phyloP scores from a whole-genome alignment of 2,113 vertebrate species.

The Meleagris gallopavo region DNA sequence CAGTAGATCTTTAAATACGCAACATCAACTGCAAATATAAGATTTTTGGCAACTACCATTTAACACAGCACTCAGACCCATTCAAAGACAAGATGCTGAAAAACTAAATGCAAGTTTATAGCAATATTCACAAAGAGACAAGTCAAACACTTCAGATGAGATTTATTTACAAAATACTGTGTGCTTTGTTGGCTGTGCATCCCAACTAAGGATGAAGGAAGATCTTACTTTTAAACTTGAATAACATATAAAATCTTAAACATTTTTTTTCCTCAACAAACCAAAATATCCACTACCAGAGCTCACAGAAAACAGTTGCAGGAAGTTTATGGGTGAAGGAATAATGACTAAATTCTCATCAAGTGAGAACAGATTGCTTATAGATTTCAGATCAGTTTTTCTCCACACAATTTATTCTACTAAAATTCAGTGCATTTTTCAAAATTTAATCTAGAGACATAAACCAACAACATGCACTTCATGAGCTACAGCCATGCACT shows the following conservation, averaged over 20 bases:
- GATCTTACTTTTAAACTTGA: background rate
- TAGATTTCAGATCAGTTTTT: constrained; percentile 32
- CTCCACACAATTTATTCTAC: background rate
- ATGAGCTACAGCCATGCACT: background rate
- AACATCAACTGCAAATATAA: constrained; percentile 13
- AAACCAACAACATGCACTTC: background rate
- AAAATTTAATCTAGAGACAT: background rate
- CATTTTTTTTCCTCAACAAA: background rate
- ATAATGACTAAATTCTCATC: background rate
- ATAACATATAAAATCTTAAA: background rate
- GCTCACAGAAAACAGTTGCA: background rate
- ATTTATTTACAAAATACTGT: background rate
- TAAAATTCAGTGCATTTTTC: background rate
- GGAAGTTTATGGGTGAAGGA: background rate
- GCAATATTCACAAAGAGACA: background rate
- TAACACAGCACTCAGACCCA: background rate
- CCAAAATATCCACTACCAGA: background rate
- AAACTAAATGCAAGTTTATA: background rate
- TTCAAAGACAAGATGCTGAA: background rate
- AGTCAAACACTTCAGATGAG: background rate
- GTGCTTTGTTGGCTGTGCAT: background rate
- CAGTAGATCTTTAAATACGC: background rate
- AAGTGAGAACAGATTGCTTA: background rate
- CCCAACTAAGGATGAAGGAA: background rate
- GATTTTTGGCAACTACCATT: background rate